These are phyloP conservation scores for Gambusia holbrooki DNA, from an alignment of 2,113 vertebrate species.

Conservation along the genomic window DNA sequence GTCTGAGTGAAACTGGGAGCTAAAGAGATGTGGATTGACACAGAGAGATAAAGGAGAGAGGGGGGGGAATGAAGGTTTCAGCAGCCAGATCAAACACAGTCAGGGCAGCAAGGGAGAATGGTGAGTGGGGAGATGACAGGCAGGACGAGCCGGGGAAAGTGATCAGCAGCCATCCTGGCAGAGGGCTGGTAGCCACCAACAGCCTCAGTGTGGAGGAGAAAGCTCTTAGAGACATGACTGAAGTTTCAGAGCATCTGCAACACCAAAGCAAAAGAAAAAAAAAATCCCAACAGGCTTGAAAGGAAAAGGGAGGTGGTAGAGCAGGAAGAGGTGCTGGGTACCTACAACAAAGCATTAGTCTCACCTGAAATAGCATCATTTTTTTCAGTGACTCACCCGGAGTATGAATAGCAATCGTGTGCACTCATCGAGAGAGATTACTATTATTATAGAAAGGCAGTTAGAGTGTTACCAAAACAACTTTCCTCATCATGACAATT, in stretches of 20 bases:
- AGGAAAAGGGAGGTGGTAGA: conserved; percentile 11
- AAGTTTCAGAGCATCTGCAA: conserved; percentile 48
- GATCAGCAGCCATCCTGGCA: conserved; percentile 15
- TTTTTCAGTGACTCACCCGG: conserved; percentile 37
- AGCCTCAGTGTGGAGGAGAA: conserved; percentile 34
- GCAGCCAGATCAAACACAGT: conserved; percentile 30
- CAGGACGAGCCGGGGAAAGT: conserved; percentile 21
- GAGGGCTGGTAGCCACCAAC: conserved; percentile 42
- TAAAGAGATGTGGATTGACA: conserved; percentile 42
- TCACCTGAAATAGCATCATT: conserved; percentile 30
- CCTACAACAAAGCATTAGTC: conserved; percentile 11
- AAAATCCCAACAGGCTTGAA: conserved; percentile 31
- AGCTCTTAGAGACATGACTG: conserved; percentile 49
- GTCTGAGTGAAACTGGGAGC: conserved; percentile 42
- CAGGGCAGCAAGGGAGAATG: conserved; percentile 4
- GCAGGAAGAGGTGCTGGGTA: conserved; percentile 8
- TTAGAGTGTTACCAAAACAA: background rate
- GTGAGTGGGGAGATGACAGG: conserved; percentile 30
- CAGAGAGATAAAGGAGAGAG: conserved; percentile 18
- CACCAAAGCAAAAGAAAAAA: conserved; percentile 39
- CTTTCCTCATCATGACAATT: conserved; percentile 14
- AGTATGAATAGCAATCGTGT: conserved; percentile 34
- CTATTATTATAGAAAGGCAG: conserved; percentile 23
- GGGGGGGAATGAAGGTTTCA: conserved; percentile 39
- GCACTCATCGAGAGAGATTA: conserved; percentile 21